Conservation (phyloP, 2,113 vertebrate genomes). For the Panthera uncia region DNA sequence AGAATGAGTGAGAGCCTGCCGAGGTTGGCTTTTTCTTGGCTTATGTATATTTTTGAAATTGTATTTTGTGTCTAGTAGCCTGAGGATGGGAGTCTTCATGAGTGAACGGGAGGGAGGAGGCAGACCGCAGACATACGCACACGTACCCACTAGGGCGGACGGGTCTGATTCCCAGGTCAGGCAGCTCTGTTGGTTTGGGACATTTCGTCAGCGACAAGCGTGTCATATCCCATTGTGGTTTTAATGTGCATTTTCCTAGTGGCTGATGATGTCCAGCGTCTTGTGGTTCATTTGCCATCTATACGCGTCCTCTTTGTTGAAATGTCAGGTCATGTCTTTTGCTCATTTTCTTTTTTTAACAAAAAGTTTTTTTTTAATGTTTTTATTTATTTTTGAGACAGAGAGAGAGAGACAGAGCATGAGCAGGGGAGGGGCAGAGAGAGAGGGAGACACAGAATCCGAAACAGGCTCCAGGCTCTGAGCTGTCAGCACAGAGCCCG, state of each 20-base stretch:
- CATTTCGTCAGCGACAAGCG: fast-evolving
- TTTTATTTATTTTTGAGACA: too few species aligned
- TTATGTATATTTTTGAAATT: neutral
- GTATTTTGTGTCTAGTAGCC: neutral
- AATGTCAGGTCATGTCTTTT: neutral
- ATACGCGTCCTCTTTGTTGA: neutral
- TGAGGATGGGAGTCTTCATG: neutral
- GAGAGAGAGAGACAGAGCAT: too few species aligned
- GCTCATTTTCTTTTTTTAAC: neutral
- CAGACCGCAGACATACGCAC: fast-evolving
- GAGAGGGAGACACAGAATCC: too few species aligned
- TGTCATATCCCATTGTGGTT: neutral
- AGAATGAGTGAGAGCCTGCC: neutral
- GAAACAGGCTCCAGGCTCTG: too few species aligned
- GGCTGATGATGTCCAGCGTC: neutral
- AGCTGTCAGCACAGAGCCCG: too few species aligned
- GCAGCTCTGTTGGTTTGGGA: neutral
- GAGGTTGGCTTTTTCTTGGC: neutral
- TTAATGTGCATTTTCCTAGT: neutral
- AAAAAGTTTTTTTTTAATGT: neutral
- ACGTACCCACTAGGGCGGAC: fast-evolving
- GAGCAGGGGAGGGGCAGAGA: too few species aligned
- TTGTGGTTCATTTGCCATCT: neutral
- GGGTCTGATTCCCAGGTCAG: neutral
- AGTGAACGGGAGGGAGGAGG: neutral